A percentile compares a stretch with the other conserved stretches of the same genome.
phyloP scores from a whole-genome alignment of 2,113 vertebrate species.

The Anas platyrhynchos region DNA sequence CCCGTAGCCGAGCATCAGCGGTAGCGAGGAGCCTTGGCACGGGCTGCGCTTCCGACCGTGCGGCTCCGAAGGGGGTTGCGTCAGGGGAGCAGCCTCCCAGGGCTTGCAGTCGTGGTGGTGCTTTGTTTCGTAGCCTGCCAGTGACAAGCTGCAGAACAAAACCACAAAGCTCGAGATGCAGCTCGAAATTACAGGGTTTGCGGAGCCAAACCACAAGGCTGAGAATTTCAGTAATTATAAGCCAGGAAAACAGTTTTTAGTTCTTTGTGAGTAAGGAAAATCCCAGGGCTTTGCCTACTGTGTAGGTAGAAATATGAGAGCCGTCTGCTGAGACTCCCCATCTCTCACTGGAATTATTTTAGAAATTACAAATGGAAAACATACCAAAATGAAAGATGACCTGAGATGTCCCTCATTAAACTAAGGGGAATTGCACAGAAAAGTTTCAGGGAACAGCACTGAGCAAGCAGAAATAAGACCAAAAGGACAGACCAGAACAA shows the following conservation, averaged over 20 bases:
- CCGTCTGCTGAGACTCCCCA: background rate
- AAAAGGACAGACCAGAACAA: background rate
- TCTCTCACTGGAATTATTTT: background rate
- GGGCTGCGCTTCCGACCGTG: fast-evolving
- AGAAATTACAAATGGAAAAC: background rate
- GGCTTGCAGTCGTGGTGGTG: background rate
- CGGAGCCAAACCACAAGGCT: slow-evolving; percentile 4
- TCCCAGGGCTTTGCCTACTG: background rate
- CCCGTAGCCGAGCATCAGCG: background rate
- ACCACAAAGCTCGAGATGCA: background rate
- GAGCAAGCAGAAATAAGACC: background rate
- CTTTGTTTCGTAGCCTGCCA: background rate
- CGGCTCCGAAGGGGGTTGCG: background rate
- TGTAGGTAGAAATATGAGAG: background rate
- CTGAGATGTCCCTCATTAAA: background rate
- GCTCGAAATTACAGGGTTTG: background rate
- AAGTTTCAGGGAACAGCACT: background rate
- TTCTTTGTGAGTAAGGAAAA: background rate
- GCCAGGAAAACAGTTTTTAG: background rate
- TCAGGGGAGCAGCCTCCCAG: background rate
- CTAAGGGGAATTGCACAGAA: background rate
- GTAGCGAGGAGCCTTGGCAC: background rate
- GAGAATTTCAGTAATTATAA: background rate
- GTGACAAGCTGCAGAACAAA: background rate
- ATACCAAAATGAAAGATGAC: background rate